phyloP scores from a whole-genome alignment of 2,888 invertebrate genomes.

The Dynastes maya region DNA sequence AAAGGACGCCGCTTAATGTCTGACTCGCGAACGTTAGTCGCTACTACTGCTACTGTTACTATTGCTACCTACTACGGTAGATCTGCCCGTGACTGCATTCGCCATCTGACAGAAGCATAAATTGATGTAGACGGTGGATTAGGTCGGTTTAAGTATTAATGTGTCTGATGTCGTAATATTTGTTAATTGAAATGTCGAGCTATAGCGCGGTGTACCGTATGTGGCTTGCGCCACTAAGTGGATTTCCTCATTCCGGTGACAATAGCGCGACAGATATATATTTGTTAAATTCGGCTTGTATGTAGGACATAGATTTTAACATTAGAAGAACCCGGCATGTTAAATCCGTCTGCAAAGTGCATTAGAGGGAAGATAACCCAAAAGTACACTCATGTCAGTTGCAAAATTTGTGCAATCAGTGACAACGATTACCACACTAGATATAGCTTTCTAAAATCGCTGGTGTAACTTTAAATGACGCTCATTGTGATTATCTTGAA shows the following conservation, averaged over 20 bases:
- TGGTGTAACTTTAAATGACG: too few relatives aligned
- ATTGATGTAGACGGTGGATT: not conserved
- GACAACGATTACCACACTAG: too few relatives aligned
- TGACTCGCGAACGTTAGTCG: not conserved
- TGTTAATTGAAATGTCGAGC: conserved; percentile 9
- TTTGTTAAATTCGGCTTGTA: not conserved
- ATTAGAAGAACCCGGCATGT: too few relatives aligned
- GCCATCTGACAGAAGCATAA: not conserved
- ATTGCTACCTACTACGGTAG: not conserved
- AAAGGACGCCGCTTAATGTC: conserved; percentile 26
- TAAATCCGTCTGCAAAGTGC: too few relatives aligned
- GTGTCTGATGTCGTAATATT: conserved; percentile 11
- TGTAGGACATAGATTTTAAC: too few relatives aligned
- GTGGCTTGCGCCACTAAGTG: not conserved
- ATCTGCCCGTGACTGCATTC: conserved; percentile 1
- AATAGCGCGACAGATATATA: not conserved
- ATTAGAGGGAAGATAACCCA: too few relatives aligned
- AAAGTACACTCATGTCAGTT: too few relatives aligned
- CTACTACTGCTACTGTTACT: not conserved
- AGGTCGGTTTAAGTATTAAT: conserved; percentile 7
- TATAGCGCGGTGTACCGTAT: not conserved
- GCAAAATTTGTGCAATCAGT: too few relatives aligned
- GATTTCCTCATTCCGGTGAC: not conserved
- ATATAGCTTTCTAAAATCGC: too few relatives aligned
- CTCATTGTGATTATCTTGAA: too few relatives aligned